Percentiles rank a stretch among this genome's conserved stretches.
Evolutionary conservation across 2,888 invertebrate genomes (phyloP).

Genomic region (Yponomeuta sedellus): DNA sequence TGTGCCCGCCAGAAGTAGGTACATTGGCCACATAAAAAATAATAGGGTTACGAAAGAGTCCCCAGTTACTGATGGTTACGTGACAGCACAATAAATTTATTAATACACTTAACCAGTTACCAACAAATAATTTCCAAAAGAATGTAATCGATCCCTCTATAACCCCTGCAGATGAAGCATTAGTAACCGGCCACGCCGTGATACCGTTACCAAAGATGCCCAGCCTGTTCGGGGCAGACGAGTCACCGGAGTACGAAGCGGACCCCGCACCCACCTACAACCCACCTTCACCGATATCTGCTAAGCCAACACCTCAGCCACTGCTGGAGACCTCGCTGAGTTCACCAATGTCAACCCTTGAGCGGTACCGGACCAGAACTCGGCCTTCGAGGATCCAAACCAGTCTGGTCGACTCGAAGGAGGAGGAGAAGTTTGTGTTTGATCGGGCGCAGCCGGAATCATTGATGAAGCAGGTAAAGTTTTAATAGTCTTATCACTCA

Average conservation of each 20-base stretch:
- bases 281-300: conserved; percentile 53
- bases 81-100: no score
- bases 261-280: conserved; percentile 45
- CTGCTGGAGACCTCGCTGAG: conserved; percentile 34
- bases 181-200: conserved; percentile 79
- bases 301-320: conserved; percentile 35
- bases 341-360: conserved; percentile 67
- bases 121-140: no score
- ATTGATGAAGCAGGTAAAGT: conserved; percentile 64
- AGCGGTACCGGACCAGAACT: conserved; percentile 62
- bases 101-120: no score
- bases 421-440: conserved; percentile 83
- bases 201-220: conserved; percentile 80
- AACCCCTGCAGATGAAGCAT: conserved; percentile 70
- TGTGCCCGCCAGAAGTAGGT: no score
- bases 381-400: conserved; percentile 58
- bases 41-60: no score
- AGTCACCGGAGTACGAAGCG: conserved; percentile 53
- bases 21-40: no score
- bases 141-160: neutral
- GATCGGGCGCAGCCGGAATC: conserved; percentile 79
- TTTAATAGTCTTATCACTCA: no score
- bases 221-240: conserved; percentile 63
- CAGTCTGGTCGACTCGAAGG: conserved; percentile 40
- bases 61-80: no score